Evolutionary conservation across 1,140 invertebrate species (phyloP).

Genomic region (Carposina sasakii): DNA sequence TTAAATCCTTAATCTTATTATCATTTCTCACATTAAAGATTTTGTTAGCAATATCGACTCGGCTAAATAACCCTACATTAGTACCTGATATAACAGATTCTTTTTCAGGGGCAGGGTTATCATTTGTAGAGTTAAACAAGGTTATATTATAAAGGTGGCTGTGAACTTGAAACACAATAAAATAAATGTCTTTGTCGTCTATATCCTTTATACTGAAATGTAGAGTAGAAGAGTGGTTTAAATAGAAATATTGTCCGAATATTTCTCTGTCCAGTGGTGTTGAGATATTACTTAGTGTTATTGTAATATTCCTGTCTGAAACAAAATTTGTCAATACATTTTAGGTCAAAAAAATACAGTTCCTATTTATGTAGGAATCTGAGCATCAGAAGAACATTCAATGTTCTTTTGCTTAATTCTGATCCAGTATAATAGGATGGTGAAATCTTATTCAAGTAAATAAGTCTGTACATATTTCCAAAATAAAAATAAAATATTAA

Average conservation of each 20-base stretch:
- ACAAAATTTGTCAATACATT: too few relatives aligned
- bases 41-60: constrained; percentile 29
- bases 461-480: too few relatives aligned
- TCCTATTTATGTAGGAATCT: too few relatives aligned
- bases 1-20: constrained; percentile 55
- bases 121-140: constrained; percentile 71
- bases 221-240: constrained; percentile 40
- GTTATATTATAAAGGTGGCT: constrained; percentile 75
- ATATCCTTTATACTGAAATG: constrained; percentile 62
- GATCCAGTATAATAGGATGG: too few relatives aligned
- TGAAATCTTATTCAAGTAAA: too few relatives aligned
- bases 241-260: constrained; percentile 36
- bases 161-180: constrained; percentile 80
- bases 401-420: too few relatives aligned
- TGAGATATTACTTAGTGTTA: constrained; percentile 44
- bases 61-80: constrained; percentile 77
- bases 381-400: too few relatives aligned
- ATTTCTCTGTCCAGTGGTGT: constrained; percentile 44
- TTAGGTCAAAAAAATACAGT: too few relatives aligned
- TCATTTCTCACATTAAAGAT: constrained; percentile 54
- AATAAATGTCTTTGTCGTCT: constrained; percentile 66
- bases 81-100: constrained; percentile 68
- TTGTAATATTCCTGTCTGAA: constrained; percentile 54
- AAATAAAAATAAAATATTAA: too few relatives aligned
- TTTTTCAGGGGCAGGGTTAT: too few relatives aligned